phyloP scores from a whole-genome alignment of 2,113 vertebrate genomes.

The Hiodon alosoides region DNA sequence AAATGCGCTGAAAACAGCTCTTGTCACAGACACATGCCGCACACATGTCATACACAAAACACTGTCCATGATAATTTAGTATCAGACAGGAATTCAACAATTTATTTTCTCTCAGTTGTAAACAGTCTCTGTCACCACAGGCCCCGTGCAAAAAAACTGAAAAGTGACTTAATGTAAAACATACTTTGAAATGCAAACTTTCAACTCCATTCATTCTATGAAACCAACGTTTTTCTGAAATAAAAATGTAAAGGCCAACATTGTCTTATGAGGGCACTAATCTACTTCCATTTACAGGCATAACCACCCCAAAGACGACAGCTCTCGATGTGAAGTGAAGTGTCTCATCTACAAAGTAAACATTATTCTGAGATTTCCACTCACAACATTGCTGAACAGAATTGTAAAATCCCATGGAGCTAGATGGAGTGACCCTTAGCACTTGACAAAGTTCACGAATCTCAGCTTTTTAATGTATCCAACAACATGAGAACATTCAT shows the following conservation, averaged over 20 bases:
- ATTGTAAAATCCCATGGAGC: not conserved
- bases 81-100: constrained; percentile 4
- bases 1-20: too few species aligned
- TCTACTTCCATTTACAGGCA: not conserved
- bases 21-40: too few species aligned
- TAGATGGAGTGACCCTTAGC: too few species aligned
- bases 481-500: too few species aligned
- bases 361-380: not conserved
- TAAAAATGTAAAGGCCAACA: not conserved
- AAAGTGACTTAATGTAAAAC: constrained; percentile 11
- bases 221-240: not conserved
- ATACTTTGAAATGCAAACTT: not conserved
- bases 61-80: not conserved
- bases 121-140: constrained; percentile 16
- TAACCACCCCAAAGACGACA: not conserved
- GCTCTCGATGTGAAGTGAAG: not conserved
- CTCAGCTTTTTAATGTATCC: too few species aligned
- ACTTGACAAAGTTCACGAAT: too few species aligned
- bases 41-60: not conserved
- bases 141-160: constrained; percentile 13
- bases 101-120: constrained; percentile 1
- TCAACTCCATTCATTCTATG: not conserved
- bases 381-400: not conserved
- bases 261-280: not conserved
- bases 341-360: not conserved